Evolutionary conservation across 92 coral and sea anemone species (phyloP), one percentile per base, ranked within the genome.

Genomic region (Phenganax subtilis): DNA sequence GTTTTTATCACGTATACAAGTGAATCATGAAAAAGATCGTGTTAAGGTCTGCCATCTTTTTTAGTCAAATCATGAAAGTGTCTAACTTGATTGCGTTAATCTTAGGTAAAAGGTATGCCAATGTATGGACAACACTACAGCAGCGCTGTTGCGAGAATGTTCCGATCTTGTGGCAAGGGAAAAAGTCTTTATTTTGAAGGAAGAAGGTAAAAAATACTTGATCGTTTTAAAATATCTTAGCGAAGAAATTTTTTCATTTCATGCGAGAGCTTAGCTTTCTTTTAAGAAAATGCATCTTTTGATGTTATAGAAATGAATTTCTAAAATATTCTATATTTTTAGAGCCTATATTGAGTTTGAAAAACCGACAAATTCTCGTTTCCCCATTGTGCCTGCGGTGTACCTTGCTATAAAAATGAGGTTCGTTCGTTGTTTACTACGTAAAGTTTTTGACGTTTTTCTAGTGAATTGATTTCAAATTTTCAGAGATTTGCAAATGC

Each of bases 331-430:
- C 11, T 66, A 20, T 8, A 10, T 55, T 83, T 84, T 54, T 79
- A 93, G 98, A 63, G 98, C 97, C 6, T 93, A 93, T 75, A 88
- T 93, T 28, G 98, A 93, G 87, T 93, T 93, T 88, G 98, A 93
- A 55, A 74, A 71, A 51, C 84, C 92, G 8, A 71, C 56, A 9
- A 59, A 58, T 47, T 66, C 92, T 2, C 74, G 58, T 56, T 30
- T 82, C 37, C 74, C 87, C 5, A 85, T 93, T 14, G 77, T 90
- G 3, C 98, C 97, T n/a, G 93, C 97, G 25, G 98, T 93, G 55
- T 93, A 93, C 82, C 77, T 88, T 85, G 97, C 98, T 75, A 55
- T 93, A 44, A 93, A 91, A 75, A 91, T 93, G 98, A 93, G 98
- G 98, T 91, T 20, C 55, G 71, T 65, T 10, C 71, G 0, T 10